Conservation (phyloP, 2,888 invertebrate species). For the Trimorus sp. region DNA sequence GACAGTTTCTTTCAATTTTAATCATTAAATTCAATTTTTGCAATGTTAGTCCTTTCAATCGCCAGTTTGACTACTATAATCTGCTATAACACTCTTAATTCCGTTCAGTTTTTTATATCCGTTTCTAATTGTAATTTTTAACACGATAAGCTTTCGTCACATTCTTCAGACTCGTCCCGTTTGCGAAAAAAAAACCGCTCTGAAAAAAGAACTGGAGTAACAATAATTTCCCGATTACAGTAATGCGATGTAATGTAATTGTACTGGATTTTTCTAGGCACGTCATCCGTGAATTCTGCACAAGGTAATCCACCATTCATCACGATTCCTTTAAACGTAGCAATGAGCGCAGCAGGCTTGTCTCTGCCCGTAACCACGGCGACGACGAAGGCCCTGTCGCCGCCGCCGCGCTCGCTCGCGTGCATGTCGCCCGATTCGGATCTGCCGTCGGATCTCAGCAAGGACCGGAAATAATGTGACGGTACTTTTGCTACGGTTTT, state of each 20-base stretch:
- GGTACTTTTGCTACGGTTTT: not conserved
- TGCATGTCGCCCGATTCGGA: slow-evolving; percentile 74
- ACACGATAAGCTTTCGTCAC: too few species aligned
- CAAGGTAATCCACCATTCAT: slow-evolving; percentile 84
- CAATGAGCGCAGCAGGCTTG: slow-evolving; percentile 83
- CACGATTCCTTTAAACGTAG: slow-evolving; percentile 87
- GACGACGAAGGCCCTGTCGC: slow-evolving; percentile 75
- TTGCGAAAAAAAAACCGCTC: too few species aligned
- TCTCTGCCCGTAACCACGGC: slow-evolving; percentile 77
- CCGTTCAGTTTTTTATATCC: too few species aligned
- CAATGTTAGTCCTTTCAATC: too few species aligned
- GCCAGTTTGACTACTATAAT: too few species aligned
- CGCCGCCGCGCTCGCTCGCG: slow-evolving; percentile 71
- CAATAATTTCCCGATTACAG: not conserved
- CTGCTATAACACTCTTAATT: too few species aligned
- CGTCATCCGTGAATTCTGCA: slow-evolving; percentile 74
- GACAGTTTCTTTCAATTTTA: too few species aligned
- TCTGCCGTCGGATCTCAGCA: slow-evolving; percentile 78
- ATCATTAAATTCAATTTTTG: too few species aligned
- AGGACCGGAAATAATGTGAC: slow-evolving; percentile 74
- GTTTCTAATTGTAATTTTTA: too few species aligned
- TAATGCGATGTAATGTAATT: slow-evolving; percentile 44
- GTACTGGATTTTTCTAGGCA: slow-evolving; percentile 71
- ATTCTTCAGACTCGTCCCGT: too few species aligned
- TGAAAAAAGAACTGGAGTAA: too few species aligned